Base-by-base conservation (phyloP, 2,113 vertebrate genomes). In the Limanda limanda region DNA sequence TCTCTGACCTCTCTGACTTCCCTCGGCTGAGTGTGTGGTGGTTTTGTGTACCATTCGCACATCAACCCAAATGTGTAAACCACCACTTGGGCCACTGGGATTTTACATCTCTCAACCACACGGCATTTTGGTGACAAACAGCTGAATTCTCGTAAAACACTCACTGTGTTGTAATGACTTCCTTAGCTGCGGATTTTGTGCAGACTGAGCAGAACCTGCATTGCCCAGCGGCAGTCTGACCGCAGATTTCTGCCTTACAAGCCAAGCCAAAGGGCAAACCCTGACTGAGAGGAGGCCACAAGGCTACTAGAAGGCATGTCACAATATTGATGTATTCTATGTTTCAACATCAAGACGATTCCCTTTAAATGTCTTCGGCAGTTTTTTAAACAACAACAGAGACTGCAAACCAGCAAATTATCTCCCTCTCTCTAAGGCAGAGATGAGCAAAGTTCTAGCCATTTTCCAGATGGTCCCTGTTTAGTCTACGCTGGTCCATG, bases 51-150 rank as follows among this genome's bases (percentile, higher is more conserved):
- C 24, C 40, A 13, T 78, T 85, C 61, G 59, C 78, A 85, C 71
- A 68, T 84, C 66, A 76, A 21, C 24, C 2, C 25, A 45, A 78
- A 81, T 24, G 77, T 72, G 71, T 65, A 79, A 82, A 87, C 66
- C 52, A 59, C 76, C 64, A 66, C 56, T 84, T 68, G 51, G n/a
- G 42, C 21, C 73, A 52, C 60, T 82, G 59, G 74, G 63, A 60
- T 76, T 89, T 79, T 74, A 78, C 47, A 76, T 83, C 48, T 54
- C 31, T 45, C 61, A 60, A 74, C 85, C 89, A 64, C 86, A 87
- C 15, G 7, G 23, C 71, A 66, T 76, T 74, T 67, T 85, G 88
- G 81, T 85, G 84, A 90, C 71, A 67, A 91, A 88, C 82, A 80
- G 62, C 75, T 8, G 51, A 79, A 25, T 67, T 68, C 78, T 79